phyloP scores from a whole-genome alignment of 2,113 vertebrate species.

The Salvelinus fontinalis region DNA sequence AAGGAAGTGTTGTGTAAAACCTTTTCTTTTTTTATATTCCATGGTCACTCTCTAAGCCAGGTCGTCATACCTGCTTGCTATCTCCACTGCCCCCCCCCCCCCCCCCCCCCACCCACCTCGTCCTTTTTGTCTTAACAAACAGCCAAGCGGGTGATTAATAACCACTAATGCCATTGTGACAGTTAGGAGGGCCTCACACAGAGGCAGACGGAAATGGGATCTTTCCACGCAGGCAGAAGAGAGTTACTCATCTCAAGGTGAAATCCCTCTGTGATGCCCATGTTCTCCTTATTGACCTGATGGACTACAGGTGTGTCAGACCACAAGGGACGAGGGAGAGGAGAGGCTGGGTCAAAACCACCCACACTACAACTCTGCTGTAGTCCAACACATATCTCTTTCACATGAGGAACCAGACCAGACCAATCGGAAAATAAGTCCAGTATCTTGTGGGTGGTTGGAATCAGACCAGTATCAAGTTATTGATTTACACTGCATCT shows the following conservation, averaged over 20 bases:
- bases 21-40: constrained; percentile 24
- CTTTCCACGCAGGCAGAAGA: constrained; percentile 2
- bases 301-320: constrained; percentile 15
- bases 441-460: background rate
- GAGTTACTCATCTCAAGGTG: constrained; percentile 39
- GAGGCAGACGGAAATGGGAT: background rate
- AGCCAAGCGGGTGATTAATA: too few species aligned
- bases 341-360: constrained; percentile 22
- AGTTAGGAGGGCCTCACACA: background rate
- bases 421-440: too few species aligned
- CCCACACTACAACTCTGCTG: constrained; percentile 22
- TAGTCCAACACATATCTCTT: background rate
- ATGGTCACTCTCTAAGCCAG: constrained; percentile 10
- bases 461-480: background rate
- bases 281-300: too few species aligned
- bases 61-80: constrained; percentile 9
- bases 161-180: background rate
- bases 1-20: constrained; percentile 45
- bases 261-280: constrained; percentile 14
- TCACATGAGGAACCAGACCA: background rate
- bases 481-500: background rate
- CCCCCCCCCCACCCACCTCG: background rate
- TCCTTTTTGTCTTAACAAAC: too few species aligned
- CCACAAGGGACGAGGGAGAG: constrained; percentile 46
- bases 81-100: background rate